Conservation (phyloP, 2,888 invertebrate genomes). For the Sarcophaga rosellei region DNA sequence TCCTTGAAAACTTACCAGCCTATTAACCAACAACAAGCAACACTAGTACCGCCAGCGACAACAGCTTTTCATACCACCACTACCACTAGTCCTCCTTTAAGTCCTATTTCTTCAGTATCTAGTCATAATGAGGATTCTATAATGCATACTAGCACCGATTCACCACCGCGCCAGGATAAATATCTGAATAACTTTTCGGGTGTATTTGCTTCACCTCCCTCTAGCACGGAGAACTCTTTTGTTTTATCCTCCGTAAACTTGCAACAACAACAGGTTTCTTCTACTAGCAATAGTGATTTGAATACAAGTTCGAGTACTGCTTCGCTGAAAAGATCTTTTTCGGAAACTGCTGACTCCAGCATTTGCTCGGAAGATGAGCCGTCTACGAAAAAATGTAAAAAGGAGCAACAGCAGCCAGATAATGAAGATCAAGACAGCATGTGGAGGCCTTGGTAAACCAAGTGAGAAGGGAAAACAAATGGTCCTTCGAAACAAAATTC, state of each 20-base stretch:
- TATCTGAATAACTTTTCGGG: conserved; percentile 75
- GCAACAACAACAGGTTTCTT: conserved; percentile 78
- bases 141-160: conserved; percentile 82
- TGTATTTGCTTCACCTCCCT: conserved; percentile 83
- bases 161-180: conserved; percentile 82
- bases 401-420: conserved; percentile 18
- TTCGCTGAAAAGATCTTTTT: conserved; percentile 71
- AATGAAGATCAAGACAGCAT: conserved; percentile 81
- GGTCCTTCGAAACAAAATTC: neutral
- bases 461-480: neutral
- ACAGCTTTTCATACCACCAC: conserved; percentile 69
- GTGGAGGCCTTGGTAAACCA: conserved; percentile 84
- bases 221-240: conserved; percentile 83
- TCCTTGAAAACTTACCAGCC: neutral
- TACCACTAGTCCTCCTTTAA: conserved; percentile 85
- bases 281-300: conserved; percentile 72
- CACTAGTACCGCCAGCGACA: conserved; percentile 42
- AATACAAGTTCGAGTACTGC: conserved; percentile 55
- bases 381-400: conserved; percentile 73
- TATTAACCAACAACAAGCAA: conserved; percentile 16
- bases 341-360: conserved; percentile 75
- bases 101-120: conserved; percentile 85
- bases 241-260: conserved; percentile 75
- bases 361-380: conserved; percentile 75
- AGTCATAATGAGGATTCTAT: conserved; percentile 85